These are phyloP conservation scores for Limnodromus scolopaceus DNA, from an alignment of 2,797 vertebrate genomes.

Conservation along the genomic window DNA sequence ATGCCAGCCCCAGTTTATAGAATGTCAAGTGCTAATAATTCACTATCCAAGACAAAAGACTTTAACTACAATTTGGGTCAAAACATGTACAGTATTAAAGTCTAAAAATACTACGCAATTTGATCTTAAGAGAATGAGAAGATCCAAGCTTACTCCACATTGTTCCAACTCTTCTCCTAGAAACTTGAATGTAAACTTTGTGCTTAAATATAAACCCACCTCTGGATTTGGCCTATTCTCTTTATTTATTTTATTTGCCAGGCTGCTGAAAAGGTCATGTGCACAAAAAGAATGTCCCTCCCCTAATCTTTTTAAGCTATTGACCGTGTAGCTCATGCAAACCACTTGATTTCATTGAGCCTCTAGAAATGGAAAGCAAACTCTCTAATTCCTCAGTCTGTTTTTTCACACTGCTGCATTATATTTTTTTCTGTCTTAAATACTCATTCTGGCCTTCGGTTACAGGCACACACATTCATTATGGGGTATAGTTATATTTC, in stretches of 20 bases:
- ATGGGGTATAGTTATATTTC: neutral
- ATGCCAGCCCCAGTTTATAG: conserved; percentile 30
- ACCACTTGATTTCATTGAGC: neutral
- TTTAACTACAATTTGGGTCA: conserved; percentile 57
- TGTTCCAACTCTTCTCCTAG: conserved; percentile 43
- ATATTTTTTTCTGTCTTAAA: neutral
- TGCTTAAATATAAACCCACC: conserved; percentile 49
- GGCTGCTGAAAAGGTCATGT: neutral
- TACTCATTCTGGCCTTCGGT: neutral
- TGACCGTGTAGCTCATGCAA: neutral
- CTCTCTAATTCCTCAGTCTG: neutral
- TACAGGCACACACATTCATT: neutral
- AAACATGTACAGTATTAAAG: conserved; percentile 49
- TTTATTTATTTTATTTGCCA: conserved; percentile 44
- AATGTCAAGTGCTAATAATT: conserved; percentile 58
- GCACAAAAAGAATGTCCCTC: neutral
- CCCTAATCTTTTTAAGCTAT: neutral
- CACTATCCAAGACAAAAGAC: conserved; percentile 50
- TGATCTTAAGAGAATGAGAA: conserved; percentile 1
- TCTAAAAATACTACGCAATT: conserved; percentile 56
- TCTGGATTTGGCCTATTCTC: neutral
- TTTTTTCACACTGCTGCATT: neutral
- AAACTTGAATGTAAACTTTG: conserved; percentile 53
- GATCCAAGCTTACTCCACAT: conserved; percentile 21
- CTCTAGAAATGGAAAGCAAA: conserved; percentile 5